phyloP scores from a whole-genome alignment of 1,140 invertebrate genomes.

The Alviniconcha marisindica region DNA sequence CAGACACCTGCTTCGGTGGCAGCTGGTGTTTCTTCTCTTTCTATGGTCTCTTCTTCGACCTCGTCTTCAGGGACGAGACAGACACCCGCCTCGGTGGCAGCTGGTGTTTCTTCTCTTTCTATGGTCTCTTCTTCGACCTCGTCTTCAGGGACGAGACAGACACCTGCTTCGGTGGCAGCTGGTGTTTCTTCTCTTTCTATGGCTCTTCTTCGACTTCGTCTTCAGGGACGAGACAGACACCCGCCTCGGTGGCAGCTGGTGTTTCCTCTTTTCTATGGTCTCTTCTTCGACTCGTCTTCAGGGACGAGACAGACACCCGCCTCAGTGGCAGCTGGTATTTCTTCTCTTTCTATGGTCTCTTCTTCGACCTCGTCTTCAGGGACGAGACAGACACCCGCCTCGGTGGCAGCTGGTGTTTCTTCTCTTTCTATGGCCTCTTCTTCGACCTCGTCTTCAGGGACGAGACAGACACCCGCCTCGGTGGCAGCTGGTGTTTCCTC shows the following conservation, averaged over 20 bases:
- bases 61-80: constrained; percentile 15
- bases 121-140: constrained; percentile 60
- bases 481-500: not conserved
- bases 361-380: constrained; percentile 3
- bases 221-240: constrained; percentile 29
- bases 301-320: not conserved
- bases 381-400: not conserved
- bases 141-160: constrained; percentile 12
- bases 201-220: constrained; percentile 67
- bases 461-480: not conserved
- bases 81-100: not conserved
- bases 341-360: not conserved
- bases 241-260: not conserved
- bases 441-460: constrained; percentile 11
- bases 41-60: not conserved
- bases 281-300: not conserved
- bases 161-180: constrained; percentile 19
- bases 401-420: not conserved
- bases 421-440: constrained; percentile 20
- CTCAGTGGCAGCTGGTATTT: not conserved
- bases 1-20: not conserved
- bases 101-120: constrained; percentile 40
- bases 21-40: not conserved
- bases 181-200: not conserved
- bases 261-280: too few relatives aligned